phyloP scores from a whole-genome alignment of 2,113 vertebrate species.

The Orthonyx spaldingii region DNA sequence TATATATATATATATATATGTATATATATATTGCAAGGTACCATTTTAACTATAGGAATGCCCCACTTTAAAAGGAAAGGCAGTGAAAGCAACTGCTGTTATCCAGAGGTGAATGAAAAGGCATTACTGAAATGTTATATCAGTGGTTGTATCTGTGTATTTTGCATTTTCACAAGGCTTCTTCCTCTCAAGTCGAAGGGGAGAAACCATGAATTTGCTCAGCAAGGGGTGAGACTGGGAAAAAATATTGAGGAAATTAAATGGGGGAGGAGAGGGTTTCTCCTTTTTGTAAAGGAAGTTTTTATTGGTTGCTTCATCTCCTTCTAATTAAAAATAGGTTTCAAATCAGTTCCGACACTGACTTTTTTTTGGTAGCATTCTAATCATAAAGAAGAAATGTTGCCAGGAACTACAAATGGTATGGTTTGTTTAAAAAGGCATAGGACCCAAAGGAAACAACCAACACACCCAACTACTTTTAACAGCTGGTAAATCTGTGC shows the following conservation, averaged over 20 bases:
- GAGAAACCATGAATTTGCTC: not conserved
- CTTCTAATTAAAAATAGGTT: not conserved
- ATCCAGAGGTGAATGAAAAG: not conserved
- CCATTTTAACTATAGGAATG: not conserved
- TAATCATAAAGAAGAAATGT: not conserved
- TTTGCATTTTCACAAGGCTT: not conserved
- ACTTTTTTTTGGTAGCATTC: accelerated
- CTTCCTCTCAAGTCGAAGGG: not conserved
- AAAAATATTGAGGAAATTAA: not conserved
- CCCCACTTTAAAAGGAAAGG: not conserved
- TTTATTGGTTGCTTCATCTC: not conserved
- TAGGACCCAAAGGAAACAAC: not conserved
- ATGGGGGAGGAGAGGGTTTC: accelerated
- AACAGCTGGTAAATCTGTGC: not conserved
- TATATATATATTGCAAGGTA: not conserved
- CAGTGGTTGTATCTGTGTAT: not conserved
- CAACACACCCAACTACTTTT: not conserved
- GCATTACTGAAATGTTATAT: not conserved
- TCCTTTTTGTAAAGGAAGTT: not conserved
- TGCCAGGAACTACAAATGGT: not conserved
- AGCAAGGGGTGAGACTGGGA: not conserved
- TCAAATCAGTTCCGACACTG: not conserved
- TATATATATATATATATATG: no score
- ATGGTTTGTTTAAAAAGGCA: not conserved
- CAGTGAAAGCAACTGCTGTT: not conserved